These are phyloP conservation scores for Mellilla xanthometata DNA, from an alignment of 2,888 invertebrate genomes.

Conservation along the genomic window DNA sequence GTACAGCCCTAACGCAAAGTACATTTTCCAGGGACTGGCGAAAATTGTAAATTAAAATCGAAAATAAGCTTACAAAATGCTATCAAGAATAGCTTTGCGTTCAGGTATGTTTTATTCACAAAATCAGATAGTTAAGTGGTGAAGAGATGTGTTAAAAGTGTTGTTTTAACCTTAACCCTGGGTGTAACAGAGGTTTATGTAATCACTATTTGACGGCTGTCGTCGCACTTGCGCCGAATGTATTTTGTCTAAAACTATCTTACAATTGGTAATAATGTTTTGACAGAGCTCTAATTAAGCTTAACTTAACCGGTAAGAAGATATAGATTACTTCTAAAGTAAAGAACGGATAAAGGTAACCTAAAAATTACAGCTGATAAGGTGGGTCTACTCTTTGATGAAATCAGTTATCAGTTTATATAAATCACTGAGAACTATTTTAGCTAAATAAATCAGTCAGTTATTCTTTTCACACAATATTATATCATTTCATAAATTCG, in stretches of 20 bases:
- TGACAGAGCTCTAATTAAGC: background rate
- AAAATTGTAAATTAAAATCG: conserved; percentile 46
- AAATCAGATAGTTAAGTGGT: conserved; percentile 9
- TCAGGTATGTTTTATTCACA: conserved; percentile 79
- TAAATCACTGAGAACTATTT: too few relatives aligned
- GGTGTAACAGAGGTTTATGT: conserved; percentile 72
- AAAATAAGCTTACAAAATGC: conserved; percentile 79
- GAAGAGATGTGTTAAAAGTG: conserved; percentile 14
- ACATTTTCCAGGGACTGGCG: conserved; percentile 57
- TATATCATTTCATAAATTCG: too few relatives aligned
- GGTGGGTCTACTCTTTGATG: too few relatives aligned
- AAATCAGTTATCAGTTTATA: too few relatives aligned
- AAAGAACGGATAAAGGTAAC: too few relatives aligned
- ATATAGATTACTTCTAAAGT: too few relatives aligned
- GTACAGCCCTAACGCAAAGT: conserved; percentile 60
- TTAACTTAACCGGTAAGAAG: too few relatives aligned
- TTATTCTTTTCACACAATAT: too few relatives aligned
- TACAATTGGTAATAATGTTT: background rate
- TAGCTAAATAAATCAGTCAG: too few relatives aligned
- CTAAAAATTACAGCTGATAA: conserved; percentile 18
- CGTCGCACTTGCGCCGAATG: conserved; percentile 27
- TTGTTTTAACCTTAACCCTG: conserved; percentile 51
- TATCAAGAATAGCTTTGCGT: conserved; percentile 86
- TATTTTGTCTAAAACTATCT: conserved; percentile 17
- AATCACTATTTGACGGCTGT: conserved; percentile 70